Conservation (phyloP, 2,113 vertebrate species). For the Menura novaehollandiae region DNA sequence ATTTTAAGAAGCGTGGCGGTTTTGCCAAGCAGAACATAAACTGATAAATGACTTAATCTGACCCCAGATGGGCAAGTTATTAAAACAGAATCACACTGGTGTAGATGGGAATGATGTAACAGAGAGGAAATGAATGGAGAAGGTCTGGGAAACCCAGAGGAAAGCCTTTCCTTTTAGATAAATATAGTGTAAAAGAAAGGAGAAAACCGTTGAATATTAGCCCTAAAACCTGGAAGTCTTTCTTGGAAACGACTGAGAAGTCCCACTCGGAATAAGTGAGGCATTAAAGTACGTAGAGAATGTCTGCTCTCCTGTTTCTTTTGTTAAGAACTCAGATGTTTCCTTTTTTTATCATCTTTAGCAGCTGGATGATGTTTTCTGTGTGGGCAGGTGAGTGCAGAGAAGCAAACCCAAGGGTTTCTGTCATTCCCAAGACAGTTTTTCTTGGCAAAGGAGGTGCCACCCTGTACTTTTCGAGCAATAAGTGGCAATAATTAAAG, state of each 20-base stretch:
- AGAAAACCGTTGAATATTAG: neutral
- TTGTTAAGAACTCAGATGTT: neutral
- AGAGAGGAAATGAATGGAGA: neutral
- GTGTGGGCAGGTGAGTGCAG: neutral
- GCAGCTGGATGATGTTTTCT: neutral
- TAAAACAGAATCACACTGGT: neutral
- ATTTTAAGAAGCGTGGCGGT: neutral
- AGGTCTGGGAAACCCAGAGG: neutral
- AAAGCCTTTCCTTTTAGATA: neutral
- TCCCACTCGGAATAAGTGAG: neutral
- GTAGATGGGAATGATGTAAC: neutral
- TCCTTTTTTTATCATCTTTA: neutral
- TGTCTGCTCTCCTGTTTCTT: neutral
- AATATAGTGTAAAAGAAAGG: neutral
- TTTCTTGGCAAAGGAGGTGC: neutral
- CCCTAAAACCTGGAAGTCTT: neutral
- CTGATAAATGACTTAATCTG: neutral
- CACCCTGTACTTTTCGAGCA: neutral
- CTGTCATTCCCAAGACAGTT: neutral
- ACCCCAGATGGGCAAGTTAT: neutral
- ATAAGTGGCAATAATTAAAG: neutral
- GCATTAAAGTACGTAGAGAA: neutral
- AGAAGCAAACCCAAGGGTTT: neutral
- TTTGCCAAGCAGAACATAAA: neutral
- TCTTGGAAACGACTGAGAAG: neutral